Conservation (phyloP, 2,888 invertebrate species). For the Uropetala carovei region DNA sequence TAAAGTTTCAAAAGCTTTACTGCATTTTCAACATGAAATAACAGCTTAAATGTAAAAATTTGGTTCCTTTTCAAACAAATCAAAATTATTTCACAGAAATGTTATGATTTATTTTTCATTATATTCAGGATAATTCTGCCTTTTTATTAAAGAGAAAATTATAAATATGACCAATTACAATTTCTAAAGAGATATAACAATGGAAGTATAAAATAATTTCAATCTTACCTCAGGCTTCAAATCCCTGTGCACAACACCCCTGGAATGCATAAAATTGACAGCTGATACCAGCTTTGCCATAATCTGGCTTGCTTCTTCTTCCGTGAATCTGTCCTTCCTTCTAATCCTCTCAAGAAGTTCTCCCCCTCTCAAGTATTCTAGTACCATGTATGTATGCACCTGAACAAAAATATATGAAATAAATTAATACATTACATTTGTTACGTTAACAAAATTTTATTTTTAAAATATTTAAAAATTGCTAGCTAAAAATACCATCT, state of each 20-base stretch:
- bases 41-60: too few relatives aligned
- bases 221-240: conserved; percentile 92
- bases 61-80: too few relatives aligned
- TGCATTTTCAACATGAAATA: too few relatives aligned
- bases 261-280: conserved; percentile 89
- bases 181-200: not conserved
- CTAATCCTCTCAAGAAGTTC: conserved; percentile 85
- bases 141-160: not conserved
- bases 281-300: conserved; percentile 90
- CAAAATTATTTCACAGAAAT: too few relatives aligned
- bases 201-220: not conserved
- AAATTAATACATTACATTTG: too few relatives aligned
- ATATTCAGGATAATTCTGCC: not conserved
- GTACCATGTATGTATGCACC: conserved; percentile 92
- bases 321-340: conserved; percentile 83
- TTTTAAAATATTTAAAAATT: too few relatives aligned
- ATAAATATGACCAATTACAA: conserved; percentile 1
- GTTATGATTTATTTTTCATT: too few relatives aligned
- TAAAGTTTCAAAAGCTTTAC: too few relatives aligned
- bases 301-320: conserved; percentile 86
- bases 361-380: conserved; percentile 90
- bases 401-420: conserved; percentile 71
- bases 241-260: conserved; percentile 93
- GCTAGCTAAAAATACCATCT: too few relatives aligned
- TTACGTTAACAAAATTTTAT: too few relatives aligned